Conservation (phyloP, 2,113 vertebrate species). For the Rattus norvegicus region DNA sequence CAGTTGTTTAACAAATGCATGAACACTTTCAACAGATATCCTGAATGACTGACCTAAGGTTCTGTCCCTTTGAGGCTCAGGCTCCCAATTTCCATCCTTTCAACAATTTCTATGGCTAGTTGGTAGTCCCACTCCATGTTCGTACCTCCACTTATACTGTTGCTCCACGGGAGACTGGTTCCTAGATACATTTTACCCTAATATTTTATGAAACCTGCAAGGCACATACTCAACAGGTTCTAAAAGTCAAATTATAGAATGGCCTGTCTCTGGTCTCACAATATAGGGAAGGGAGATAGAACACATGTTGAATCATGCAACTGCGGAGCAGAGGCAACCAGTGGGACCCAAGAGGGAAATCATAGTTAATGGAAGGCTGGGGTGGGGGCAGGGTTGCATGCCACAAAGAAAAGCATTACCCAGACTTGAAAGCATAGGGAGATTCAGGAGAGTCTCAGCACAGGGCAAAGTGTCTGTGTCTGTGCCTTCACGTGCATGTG, state of each 20-base stretch:
- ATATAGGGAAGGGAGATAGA: too few species aligned
- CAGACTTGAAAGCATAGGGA: neutral
- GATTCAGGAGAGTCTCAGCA: neutral
- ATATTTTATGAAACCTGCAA: neutral
- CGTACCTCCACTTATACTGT: too few species aligned
- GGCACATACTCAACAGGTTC: accelerated
- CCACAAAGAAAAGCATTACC: too few species aligned
- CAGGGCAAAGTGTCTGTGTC: neutral
- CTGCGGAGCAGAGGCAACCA: neutral
- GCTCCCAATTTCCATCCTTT: neutral
- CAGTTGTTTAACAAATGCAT: neutral
- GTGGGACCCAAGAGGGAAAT: neutral
- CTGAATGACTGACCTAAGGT: neutral
- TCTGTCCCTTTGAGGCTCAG: neutral
- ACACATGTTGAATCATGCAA: accelerated
- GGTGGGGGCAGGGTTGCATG: too few species aligned
- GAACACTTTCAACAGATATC: neutral
- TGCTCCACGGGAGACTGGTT: neutral
- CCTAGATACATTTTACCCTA: accelerated
- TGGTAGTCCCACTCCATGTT: neutral
- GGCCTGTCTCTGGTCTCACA: accelerated
- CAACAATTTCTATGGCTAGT: neutral
- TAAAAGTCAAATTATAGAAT: neutral
- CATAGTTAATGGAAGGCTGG: neutral
- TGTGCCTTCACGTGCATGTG: accelerated